Evolutionary conservation across 2,888 invertebrate genomes (phyloP).

Genomic region (Morpho achilles): DNA sequence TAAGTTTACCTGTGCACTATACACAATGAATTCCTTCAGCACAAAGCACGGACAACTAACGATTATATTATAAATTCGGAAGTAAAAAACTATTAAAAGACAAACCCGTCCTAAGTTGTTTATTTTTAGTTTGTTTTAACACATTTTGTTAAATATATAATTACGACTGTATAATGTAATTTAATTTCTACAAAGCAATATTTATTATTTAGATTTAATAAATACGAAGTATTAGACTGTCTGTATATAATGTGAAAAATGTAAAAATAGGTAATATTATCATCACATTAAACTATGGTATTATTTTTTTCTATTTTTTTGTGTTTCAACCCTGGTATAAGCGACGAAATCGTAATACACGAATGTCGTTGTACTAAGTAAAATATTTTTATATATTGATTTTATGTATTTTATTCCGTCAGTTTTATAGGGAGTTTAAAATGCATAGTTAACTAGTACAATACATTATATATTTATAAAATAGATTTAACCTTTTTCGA

Average conservation of each 20-base stretch:
- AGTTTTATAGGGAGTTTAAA: too few relatives aligned
- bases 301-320: conserved; percentile 11
- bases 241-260: conserved; percentile 29
- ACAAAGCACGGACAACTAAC: conserved; percentile 5
- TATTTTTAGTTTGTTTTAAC: conserved; percentile 6
- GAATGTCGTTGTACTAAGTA: too few relatives aligned
- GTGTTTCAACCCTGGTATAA: background rate
- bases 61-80: conserved; percentile 4
- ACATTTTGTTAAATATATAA: background rate
- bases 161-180: conserved; percentile 4
- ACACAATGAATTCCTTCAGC: conserved; percentile 7
- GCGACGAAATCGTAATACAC: too few relatives aligned
- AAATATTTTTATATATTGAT: too few relatives aligned
- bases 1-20: conserved; percentile 4
- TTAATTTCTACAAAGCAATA: conserved; percentile 29
- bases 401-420: too few relatives aligned
- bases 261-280: conserved; percentile 26
- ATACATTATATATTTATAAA: too few relatives aligned
- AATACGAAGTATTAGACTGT: conserved; percentile 25
- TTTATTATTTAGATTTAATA: conserved; percentile 24
- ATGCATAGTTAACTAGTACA: too few relatives aligned
- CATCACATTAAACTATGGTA: conserved; percentile 26
- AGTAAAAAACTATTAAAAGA: conserved; percentile 7
- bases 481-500: too few relatives aligned
- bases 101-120: conserved; percentile 17